Evolutionary conservation across 1,140 invertebrate species (phyloP), one percentile per base, ranked within the genome.

Genomic region (Xylocopa sonorina): DNA sequence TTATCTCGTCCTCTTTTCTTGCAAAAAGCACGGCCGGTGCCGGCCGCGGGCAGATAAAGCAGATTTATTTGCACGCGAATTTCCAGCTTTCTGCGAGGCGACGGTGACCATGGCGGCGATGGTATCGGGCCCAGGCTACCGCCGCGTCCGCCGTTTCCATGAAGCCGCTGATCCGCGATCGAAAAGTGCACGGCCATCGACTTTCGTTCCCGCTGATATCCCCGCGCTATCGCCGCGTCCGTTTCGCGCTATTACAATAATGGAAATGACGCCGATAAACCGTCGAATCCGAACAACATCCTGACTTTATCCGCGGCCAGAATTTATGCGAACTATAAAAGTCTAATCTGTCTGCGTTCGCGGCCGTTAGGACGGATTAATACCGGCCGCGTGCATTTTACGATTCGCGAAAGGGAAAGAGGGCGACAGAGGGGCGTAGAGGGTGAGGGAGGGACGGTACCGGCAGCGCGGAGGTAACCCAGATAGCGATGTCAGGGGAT

Each of bases 61-160:
- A 27, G 51, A 80, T 83, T 80, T 83, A 84, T 83, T 74, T 71
- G 62, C 76, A 84, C 69, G 69, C 76, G 29, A 75, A 46, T 79
- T 21, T 29, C 58, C 60, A 69, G 67, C 71, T 78, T 71, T 62
- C 75, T 62, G 67, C 9, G 46, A 51, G 10, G 46, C 55, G 27
- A 21, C 64, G n/a, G 48, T n/a, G 72, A 71, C 43, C 18, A 10
- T 43, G n/a, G 53, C 32, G 24, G 29, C 29, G 63, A 66, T 66
- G 21, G 4, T 21, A 48, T 66, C 63, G 34, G 18, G 27, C 4
- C 71, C n/a, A n/a, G 41, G n/a, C 18, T 0, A 32, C 41, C 58
- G n/a, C n/a, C n/a, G n/a, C 48, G 48, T 48, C 9, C 63, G 29
- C 9, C 63, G 29, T 69, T 69, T 77, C 64, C 74, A 50, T 48